Evolutionary conservation across 23 tunicate genomes (phyloP), one percentile per base, ranked within the genome.

Genomic region (Corella eumyota): DNA sequence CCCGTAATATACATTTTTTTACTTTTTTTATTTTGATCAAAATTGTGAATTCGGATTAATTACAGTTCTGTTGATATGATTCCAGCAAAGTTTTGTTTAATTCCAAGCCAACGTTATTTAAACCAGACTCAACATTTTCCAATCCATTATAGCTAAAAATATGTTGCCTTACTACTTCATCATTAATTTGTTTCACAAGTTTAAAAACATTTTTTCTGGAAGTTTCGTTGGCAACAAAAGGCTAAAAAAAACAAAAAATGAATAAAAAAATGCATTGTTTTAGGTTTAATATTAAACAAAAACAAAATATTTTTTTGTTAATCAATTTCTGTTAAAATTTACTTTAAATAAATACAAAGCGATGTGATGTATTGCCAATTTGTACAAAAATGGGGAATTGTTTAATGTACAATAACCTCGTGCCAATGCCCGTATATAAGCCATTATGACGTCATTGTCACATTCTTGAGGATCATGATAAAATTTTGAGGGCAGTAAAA

Each of bases 401-500:
- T 25, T 34, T 24, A 6, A 20, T 28, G 24, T 51, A 25, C 51
- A 38, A n/a, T 5, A 25, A 37, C 68, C 68, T 1, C 6, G n/a
- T 1, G 51, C 68, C 28, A 62, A 33, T 62, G 68, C 68, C 1
- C 29, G 68, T 6, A 62, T 7, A 38, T 62, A 62, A 25, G 68
- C 28, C 27, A n/a, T 6, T 11, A 62, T 29, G 22, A 62, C 68
- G 40, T 62, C 33, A 5, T 6, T 6, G 21, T 51, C 23, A 27
- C n/a, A n/a, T 51, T 51, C 57, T 7, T n/a, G 20, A 6, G 57
- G 57, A 5, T 9, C 5, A 6, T n/a, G 23, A 27, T 51, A 51
- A 51, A 7, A 51, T 5, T 51, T 26, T 51, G n/a, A n/a, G n/a
- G n/a, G 20, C 20, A 27, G 20, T 17, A 7, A 51, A n/a, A n/a